Evolutionary conservation across 1,140 invertebrate species (phyloP).

Genomic region (Drosophila ficusphila): DNA sequence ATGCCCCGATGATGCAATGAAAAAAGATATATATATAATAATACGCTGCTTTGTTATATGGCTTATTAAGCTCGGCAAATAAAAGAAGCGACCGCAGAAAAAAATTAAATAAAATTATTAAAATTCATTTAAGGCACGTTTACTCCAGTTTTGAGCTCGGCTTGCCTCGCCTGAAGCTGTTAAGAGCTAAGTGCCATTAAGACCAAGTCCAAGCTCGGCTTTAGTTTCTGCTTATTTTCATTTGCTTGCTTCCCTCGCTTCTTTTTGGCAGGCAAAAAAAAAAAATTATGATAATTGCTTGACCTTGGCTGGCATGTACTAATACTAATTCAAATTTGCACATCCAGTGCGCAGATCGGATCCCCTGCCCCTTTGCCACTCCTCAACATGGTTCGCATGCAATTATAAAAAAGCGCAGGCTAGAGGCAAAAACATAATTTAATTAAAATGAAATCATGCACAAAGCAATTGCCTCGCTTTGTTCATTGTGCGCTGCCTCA

Average conservation of each 20-base stretch:
- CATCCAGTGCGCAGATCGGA: slow-evolving; percentile 43
- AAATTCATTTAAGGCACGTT: slow-evolving; percentile 75
- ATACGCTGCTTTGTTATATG: slow-evolving; percentile 62
- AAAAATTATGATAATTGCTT: slow-evolving; percentile 81
- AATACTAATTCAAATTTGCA: slow-evolving; percentile 74
- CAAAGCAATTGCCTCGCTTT: slow-evolving; percentile 79
- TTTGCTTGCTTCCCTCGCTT: slow-evolving; percentile 46
- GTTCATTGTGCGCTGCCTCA: slow-evolving; percentile 73
- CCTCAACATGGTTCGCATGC: slow-evolving; percentile 54
- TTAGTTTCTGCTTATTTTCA: slow-evolving; percentile 33
- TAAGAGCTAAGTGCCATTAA: slow-evolving; percentile 51
- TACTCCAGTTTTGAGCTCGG: slow-evolving; percentile 70
- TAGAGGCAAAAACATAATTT: slow-evolving; percentile 73
- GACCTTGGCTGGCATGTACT: slow-evolving; percentile 72
- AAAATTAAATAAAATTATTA: slow-evolving; percentile 52
- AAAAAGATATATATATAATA: slow-evolving; percentile 41
- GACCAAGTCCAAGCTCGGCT: slow-evolving; percentile 38
- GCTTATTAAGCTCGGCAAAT: slow-evolving; percentile 36
- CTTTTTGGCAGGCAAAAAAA: slow-evolving; percentile 33
- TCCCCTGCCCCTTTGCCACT: not conserved
- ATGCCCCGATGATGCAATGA: slow-evolving; percentile 72
- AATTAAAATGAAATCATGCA: slow-evolving; percentile 83
- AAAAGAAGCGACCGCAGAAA: slow-evolving; percentile 19
- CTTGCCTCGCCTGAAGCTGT: slow-evolving; percentile 20
- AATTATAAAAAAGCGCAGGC: slow-evolving; percentile 69